phyloP scores from a whole-genome alignment of 2,888 invertebrate genomes.

The Heliconius sara region DNA sequence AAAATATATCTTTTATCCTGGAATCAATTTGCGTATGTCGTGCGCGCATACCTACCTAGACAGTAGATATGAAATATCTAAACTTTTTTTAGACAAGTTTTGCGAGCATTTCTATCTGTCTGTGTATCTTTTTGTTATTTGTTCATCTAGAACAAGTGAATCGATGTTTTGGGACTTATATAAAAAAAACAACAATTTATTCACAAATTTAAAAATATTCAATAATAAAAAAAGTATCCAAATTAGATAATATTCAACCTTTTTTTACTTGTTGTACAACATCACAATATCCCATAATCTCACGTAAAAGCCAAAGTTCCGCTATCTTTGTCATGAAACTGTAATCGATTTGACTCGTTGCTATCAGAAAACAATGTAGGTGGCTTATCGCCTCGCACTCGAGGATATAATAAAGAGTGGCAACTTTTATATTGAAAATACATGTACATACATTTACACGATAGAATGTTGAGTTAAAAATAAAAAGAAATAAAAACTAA shows the following conservation, averaged over 20 bases:
- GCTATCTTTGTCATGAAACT: conserved; percentile 22
- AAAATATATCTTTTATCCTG: too few species aligned
- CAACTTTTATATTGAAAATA: conserved; percentile 14
- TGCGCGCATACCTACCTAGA: too few species aligned
- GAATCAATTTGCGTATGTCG: too few species aligned
- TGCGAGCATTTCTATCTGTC: too few species aligned
- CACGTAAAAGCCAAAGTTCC: conserved; percentile 13
- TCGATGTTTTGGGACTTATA: too few species aligned
- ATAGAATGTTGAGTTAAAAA: conserved; percentile 23
- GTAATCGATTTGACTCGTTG: conserved; percentile 22
- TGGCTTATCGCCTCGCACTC: conserved; percentile 2
- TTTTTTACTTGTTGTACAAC: neutral
- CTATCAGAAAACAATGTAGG: conserved; percentile 19
- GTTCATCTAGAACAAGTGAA: too few species aligned
- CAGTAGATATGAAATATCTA: too few species aligned
- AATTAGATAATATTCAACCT: neutral
- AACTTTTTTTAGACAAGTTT: too few species aligned
- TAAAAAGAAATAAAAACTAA: conserved; percentile 16
- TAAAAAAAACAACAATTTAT: too few species aligned
- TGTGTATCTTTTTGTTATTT: too few species aligned
- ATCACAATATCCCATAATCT: neutral
- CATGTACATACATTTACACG: conserved; percentile 8
- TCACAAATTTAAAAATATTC: neutral
- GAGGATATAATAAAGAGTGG: conserved; percentile 13
- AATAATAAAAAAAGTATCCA: neutral